These are phyloP conservation scores for Callimorpha dominula DNA, from an alignment of 2,888 invertebrate species.

Conservation along the genomic window DNA sequence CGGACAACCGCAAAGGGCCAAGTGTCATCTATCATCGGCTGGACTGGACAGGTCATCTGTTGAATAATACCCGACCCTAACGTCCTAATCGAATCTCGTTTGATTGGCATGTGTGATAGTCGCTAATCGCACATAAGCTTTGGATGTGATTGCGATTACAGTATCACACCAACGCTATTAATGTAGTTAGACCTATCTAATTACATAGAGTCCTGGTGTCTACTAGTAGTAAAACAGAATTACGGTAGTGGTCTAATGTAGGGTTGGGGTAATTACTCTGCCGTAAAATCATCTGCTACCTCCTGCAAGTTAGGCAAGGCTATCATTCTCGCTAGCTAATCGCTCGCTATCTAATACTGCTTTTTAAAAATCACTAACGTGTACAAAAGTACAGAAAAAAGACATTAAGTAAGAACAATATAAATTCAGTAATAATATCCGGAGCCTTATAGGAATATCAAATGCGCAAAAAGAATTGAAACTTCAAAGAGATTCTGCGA, in stretches of 20 bases:
- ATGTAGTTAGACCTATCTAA: no score
- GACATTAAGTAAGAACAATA: slow-evolving; percentile 11
- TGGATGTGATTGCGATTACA: slow-evolving; percentile 6
- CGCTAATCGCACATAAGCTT: slow-evolving; percentile 39
- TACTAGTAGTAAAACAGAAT: no score
- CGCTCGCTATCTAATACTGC: neutral
- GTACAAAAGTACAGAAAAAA: neutral
- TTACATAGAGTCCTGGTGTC: no score
- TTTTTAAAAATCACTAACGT: neutral
- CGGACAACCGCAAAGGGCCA: slow-evolving; percentile 47
- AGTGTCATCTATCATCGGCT: slow-evolving; percentile 49
- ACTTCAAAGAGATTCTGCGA: slow-evolving; percentile 45
- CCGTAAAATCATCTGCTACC: no score
- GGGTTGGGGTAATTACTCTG: no score
- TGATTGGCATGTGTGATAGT: slow-evolving; percentile 47
- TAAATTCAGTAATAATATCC: slow-evolving; percentile 23
- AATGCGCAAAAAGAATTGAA: slow-evolving; percentile 33
- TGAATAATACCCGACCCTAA: slow-evolving; percentile 40
- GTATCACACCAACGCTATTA: no score
- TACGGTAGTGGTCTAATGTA: no score
- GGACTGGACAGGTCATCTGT: slow-evolving; percentile 50
- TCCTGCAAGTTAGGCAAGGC: no score
- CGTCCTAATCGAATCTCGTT: slow-evolving; percentile 47
- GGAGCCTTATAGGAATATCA: slow-evolving; percentile 26
- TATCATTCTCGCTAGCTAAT: no score